Conservation (phyloP, 2,888 invertebrate genomes). For the Lacanobia oleracea region DNA sequence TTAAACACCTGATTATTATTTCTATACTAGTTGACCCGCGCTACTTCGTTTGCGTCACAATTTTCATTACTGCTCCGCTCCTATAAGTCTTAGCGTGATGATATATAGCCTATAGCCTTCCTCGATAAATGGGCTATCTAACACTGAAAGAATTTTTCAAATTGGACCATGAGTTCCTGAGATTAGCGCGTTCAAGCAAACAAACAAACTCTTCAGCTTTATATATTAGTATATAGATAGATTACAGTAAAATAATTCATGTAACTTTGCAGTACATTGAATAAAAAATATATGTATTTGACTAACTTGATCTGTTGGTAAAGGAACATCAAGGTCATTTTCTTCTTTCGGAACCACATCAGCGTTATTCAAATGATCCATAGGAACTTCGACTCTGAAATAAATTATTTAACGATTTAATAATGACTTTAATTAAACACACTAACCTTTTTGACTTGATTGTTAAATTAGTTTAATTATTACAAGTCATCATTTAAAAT, state of each 20-base stretch:
- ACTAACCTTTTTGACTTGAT: not conserved
- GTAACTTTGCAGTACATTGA: not conserved
- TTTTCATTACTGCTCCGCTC: no score
- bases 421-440: no score
- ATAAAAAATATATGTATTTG: conserved; percentile 6
- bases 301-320: conserved; percentile 95
- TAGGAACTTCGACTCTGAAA: conserved; percentile 92
- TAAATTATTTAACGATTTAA: conserved; percentile 5
- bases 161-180: no score
- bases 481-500: not conserved
- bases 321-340: conserved; percentile 93
- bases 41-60: no score
- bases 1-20: not conserved
- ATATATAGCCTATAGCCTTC: no score
- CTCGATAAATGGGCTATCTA: no score
- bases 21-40: no score
- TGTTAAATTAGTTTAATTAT: not conserved
- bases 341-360: conserved; percentile 89
- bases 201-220: no score
- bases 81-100: no score
- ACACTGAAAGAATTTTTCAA: no score
- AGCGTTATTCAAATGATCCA: conserved; percentile 89
- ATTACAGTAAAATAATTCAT: not conserved
- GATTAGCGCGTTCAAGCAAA: no score
- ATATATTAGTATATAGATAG: no score